These are phyloP conservation scores for Loxodonta africana DNA, from an alignment of 2,113 vertebrate genomes.

Conservation along the genomic window DNA sequence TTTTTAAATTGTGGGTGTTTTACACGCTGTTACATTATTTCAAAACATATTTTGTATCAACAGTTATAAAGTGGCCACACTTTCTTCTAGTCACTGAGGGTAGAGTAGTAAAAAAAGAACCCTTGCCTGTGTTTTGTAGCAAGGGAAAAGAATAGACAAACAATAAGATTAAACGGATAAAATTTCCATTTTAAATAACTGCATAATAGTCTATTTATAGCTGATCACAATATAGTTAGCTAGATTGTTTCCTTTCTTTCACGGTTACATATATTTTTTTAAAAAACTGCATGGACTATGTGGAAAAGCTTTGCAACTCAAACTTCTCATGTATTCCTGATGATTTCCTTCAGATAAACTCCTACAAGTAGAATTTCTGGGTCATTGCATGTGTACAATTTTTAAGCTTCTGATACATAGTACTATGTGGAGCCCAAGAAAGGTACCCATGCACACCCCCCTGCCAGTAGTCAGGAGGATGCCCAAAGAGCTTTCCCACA, in stretches of 20 bases:
- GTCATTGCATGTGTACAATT: background rate
- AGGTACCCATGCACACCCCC: background rate
- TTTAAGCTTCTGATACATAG: background rate
- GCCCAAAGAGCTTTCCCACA: background rate
- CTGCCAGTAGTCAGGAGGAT: background rate
- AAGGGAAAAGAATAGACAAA: background rate
- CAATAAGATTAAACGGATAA: background rate
- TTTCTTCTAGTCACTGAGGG: background rate
- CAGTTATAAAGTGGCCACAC: background rate
- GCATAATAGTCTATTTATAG: background rate
- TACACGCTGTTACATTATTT: background rate
- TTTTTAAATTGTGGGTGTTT: background rate
- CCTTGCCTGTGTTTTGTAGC: background rate
- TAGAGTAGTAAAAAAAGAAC: background rate
- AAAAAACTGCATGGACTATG: background rate
- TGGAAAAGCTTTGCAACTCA: background rate
- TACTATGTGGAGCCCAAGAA: background rate
- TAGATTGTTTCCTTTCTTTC: background rate
- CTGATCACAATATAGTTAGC: background rate
- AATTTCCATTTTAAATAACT: constrained; percentile 40
- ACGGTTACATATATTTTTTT: background rate
- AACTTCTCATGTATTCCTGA: background rate
- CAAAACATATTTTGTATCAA: background rate
- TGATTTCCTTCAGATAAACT: constrained; percentile 35
- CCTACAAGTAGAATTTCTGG: background rate